phyloP scores from a whole-genome alignment of 2,797 vertebrate genomes.

The Falco columbarius region DNA sequence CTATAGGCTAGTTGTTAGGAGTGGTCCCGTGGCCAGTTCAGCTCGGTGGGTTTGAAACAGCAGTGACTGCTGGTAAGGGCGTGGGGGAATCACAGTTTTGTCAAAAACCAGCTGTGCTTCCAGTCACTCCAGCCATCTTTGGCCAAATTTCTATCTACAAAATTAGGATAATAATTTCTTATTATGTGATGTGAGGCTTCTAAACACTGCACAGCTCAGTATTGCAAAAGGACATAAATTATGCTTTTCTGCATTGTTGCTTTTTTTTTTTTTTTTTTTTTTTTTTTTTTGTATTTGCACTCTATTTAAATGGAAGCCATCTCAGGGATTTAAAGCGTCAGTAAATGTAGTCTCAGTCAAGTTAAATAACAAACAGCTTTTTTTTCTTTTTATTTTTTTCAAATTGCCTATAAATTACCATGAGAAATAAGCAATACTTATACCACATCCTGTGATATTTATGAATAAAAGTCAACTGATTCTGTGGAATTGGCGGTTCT shows the following conservation, averaged over 20 bases:
- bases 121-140: background rate
- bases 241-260: background rate
- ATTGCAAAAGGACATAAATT: background rate
- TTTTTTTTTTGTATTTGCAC: background rate
- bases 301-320: background rate
- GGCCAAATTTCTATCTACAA: background rate
- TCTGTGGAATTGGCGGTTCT: background rate
- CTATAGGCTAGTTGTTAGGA: background rate
- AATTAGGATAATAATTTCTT: background rate
- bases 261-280: no score
- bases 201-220: background rate
- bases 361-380: background rate
- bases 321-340: background rate
- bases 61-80: background rate
- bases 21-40: background rate
- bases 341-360: background rate
- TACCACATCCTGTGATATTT: background rate
- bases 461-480: background rate
- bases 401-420: background rate
- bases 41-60: background rate
- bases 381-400: background rate
- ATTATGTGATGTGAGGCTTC: background rate
- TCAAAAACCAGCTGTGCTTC: background rate
- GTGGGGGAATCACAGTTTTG: background rate
- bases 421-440: background rate